phyloP scores from a whole-genome alignment of 2,113 vertebrate genomes.

The Solenodon paradoxus region DNA sequence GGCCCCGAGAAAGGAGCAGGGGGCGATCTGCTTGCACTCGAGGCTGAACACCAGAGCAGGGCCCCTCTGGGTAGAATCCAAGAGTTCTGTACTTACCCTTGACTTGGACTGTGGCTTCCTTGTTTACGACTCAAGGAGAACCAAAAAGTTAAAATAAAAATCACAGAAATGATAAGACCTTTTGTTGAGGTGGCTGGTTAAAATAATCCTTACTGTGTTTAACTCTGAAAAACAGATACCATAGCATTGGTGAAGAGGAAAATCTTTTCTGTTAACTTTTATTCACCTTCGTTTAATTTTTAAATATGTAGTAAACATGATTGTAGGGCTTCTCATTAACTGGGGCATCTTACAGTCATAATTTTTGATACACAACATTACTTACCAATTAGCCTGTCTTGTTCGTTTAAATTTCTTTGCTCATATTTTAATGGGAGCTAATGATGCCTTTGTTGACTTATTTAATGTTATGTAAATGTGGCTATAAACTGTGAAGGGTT shows the following conservation, averaged over 20 bases:
- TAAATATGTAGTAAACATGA: slow-evolving; percentile 94
- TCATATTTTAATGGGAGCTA: slow-evolving; percentile 99
- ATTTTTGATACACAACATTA: slow-evolving; percentile 99
- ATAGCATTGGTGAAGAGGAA: slow-evolving; percentile 9
- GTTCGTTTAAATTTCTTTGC: slow-evolving; percentile 95
- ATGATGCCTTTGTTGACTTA: slow-evolving; percentile 95
- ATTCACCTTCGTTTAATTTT: slow-evolving; percentile 89
- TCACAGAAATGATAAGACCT: background rate
- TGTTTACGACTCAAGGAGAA: background rate
- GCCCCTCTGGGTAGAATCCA: background rate
- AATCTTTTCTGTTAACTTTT: slow-evolving; percentile 74
- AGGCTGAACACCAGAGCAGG: background rate
- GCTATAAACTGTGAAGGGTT: slow-evolving; percentile 89
- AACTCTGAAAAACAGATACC: slow-evolving; percentile 14
- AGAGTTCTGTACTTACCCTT: background rate
- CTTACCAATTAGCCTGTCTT: slow-evolving; percentile 98
- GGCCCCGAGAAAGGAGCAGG: background rate
- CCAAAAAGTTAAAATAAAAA: background rate
- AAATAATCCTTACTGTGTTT: background rate
- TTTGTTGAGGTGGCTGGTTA: background rate
- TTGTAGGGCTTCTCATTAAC: slow-evolving; percentile 95
- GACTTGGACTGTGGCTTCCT: background rate
- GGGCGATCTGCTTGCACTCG: no score
- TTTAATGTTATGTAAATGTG: slow-evolving; percentile 91
- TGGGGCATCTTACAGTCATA: slow-evolving; percentile 93